These are phyloP conservation scores for Lepidocyrtinus sp. DNA, from an alignment of 2,888 invertebrate genomes.

Conservation along the genomic window DNA sequence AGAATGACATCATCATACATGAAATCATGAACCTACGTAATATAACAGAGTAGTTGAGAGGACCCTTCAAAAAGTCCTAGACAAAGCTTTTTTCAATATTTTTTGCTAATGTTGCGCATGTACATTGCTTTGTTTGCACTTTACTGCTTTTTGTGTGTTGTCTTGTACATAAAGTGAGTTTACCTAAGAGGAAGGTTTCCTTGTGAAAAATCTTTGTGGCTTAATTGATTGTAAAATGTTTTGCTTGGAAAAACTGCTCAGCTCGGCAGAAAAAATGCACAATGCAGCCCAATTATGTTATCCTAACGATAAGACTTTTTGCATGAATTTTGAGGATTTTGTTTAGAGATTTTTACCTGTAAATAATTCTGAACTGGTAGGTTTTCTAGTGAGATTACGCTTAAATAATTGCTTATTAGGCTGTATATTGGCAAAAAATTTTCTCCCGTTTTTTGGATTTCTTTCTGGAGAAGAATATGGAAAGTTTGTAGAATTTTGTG, in stretches of 20 bases:
- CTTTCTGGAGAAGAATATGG: slow-evolving; percentile 2
- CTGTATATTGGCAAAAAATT: not conserved
- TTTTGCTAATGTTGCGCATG: not conserved
- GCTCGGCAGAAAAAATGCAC: too few relatives aligned
- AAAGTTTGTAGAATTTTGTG: not conserved
- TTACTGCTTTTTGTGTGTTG: not conserved
- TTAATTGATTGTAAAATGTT: not conserved
- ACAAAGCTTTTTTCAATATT: too few relatives aligned
- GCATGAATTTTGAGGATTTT: too few relatives aligned
- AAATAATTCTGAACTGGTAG: not conserved
- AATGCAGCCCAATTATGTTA: too few relatives aligned
- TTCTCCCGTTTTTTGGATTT: slow-evolving; percentile 14
- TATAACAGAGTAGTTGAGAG: too few relatives aligned
- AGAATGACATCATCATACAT: too few relatives aligned
- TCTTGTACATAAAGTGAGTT: not conserved
- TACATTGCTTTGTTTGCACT: too few relatives aligned
- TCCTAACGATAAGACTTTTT: too few relatives aligned
- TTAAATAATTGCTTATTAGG: not conserved
- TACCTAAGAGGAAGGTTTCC: not conserved
- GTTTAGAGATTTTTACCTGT: too few relatives aligned
- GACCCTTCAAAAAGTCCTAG: too few relatives aligned
- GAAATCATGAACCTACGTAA: too few relatives aligned
- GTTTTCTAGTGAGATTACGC: not conserved
- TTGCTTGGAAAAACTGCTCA: not conserved
- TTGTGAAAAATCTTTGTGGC: not conserved